Percentiles rank a stretch among this genome's conserved stretches.
Evolutionary conservation across 2,797 vertebrate genomes (phyloP).

Genomic region (Typhlichthys subterraneus): DNA sequence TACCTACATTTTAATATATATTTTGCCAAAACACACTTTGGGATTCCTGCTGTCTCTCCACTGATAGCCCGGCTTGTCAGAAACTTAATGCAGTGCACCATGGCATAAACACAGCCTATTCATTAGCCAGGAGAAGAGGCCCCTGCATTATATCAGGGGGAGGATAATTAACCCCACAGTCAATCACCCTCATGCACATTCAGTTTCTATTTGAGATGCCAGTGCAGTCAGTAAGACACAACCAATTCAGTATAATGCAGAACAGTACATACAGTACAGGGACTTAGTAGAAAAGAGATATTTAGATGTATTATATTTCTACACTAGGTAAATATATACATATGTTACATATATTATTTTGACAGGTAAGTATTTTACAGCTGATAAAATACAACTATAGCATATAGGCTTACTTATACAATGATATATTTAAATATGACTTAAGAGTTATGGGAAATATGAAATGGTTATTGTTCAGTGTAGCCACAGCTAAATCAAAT

Average conservation of each 20-base stretch:
- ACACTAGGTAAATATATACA: too few relatives aligned
- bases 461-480: slow-evolving; percentile 2
- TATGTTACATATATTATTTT: too few relatives aligned
- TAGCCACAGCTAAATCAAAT: slow-evolving; percentile 13
- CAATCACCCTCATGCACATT: slow-evolving; percentile 58
- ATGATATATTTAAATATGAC: too few relatives aligned
- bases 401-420: too few relatives aligned
- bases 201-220: slow-evolving; percentile 43
- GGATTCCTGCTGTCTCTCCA: slow-evolving; percentile 28
- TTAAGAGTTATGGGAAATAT: slow-evolving; percentile 2
- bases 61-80: slow-evolving; percentile 35
- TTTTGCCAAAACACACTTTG: slow-evolving; percentile 9
- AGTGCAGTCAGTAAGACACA: slow-evolving; percentile 41
- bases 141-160: slow-evolving; percentile 57
- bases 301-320: too few relatives aligned
- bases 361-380: not conserved
- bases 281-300: too few relatives aligned
- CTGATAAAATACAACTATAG: too few relatives aligned
- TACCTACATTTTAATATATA: not conserved
- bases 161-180: slow-evolving; percentile 66
- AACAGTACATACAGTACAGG: not conserved
- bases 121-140: slow-evolving; percentile 55
- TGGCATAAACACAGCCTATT: slow-evolving; percentile 67
- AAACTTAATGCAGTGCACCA: slow-evolving; percentile 49
- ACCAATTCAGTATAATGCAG: not conserved